Base-by-base conservation (phyloP, 2,888 invertebrate species). In the Balanococcus diminutus region DNA sequence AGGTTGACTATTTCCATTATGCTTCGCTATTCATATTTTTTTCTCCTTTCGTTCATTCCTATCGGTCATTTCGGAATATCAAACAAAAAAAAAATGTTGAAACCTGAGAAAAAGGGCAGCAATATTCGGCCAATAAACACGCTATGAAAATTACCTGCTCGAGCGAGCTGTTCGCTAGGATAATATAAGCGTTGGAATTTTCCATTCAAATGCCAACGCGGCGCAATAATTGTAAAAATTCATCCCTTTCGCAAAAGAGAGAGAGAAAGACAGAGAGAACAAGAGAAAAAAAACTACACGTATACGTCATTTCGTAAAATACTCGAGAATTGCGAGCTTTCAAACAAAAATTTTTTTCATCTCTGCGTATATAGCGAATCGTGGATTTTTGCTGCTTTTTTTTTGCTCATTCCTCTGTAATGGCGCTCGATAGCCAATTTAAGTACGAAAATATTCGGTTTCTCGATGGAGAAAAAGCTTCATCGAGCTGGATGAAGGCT, bases 371-470 rank as follows among this genome's bases (percentile, higher is more conserved):
- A 51, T 19, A 51, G 19, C 19, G n/a, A n/a, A n/a, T 19, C 19
- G 5, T 19, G 19, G 8, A 4, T 36, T 46, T 46, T 46, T 14
- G 5, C 36, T 5, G 51, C 51, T 67, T 67, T 67, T 28, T 67
- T 67, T 28, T 28, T 67, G 61, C 14, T 25, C 61, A 51, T 51
- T 51, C 19, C 19, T 51, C 51, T 19, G 8, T 51, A 67, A 67
- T 28, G 28, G 25, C 28, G 61, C 61, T 67, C 75, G 75, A 75
- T 31, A 75, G 75, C n/a, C 75, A 75, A 75, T 75, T 75, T 75
- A 32, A 75, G 32, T 75, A 75, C 19, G 32, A 75, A 32, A 75
- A 32, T 75, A 75, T 32, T 75, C 31, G 32, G 32, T 32, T 32
- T 32, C 75, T 51, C 51, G 51, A 51, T 51, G 51, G 3, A 19